A percentile compares a stretch with the other conserved stretches of the same genome.
phyloP scores from a whole-genome alignment of 1,140 invertebrate genomes.

The Palaemon carinicauda region DNA sequence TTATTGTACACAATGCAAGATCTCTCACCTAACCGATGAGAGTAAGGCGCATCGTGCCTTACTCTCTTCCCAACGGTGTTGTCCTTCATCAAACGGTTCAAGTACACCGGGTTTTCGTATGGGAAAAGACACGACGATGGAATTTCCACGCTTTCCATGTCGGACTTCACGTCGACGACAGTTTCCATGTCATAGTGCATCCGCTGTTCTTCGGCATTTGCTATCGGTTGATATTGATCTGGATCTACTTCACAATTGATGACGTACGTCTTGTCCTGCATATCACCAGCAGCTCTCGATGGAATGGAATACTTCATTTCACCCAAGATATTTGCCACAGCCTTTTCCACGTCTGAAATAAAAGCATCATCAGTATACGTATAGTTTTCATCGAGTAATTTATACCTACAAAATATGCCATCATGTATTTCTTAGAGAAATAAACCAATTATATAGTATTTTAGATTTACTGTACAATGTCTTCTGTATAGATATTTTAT shows the following conservation, averaged over 20 bases:
- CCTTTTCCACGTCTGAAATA: neutral
- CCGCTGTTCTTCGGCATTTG: neutral
- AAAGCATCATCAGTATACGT: neutral
- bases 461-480: too few species aligned
- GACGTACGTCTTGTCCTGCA: neutral
- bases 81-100: neutral
- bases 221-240: neutral
- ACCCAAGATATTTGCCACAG: neutral
- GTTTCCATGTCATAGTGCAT: too few species aligned
- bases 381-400: too few species aligned
- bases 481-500: too few species aligned
- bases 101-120: neutral
- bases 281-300: neutral
- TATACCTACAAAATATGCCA: too few species aligned
- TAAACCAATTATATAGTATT: too few species aligned
- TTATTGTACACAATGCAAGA: too few species aligned
- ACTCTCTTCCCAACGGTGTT: neutral
- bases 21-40: neutral
- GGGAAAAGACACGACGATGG: neutral
- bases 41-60: neutral
- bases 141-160: neutral
- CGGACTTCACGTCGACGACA: neutral
- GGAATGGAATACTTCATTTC: neutral
- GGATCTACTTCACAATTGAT: neutral
- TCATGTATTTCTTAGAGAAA: too few species aligned